Base-by-base conservation (phyloP, 1,140 invertebrate species). In the Anastrepha obliqua region DNA sequence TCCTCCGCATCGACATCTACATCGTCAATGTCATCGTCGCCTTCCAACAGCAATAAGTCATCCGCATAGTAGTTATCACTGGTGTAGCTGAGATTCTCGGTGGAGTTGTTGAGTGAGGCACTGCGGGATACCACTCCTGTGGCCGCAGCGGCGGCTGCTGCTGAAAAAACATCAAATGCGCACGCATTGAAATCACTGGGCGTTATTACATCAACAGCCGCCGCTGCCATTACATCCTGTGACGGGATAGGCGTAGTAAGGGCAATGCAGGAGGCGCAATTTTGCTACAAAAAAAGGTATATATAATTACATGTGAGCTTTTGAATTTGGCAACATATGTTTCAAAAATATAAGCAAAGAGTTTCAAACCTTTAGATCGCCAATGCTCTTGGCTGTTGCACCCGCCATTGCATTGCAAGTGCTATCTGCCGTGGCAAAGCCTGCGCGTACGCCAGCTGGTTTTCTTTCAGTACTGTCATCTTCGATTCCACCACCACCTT, bases 61-160 rank as follows among this genome's bases (percentile, higher is more conserved):
- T 93, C 92, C 29, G 89, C 89, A 81, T 91, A 93, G 65, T 89
- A 93, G 86, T 92, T 93, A 87, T 93, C 92, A 87, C 91, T 93
- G 81, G 88, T 89, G 81, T 91, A 92, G 86, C 91, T 92, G 20
- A 93, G 89, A 78, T 93, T 93, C 87, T 92, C 92, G 15, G 92
- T 92, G 70, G 91, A 92, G 87, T 92, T 92, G 86, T 92, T 92
- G 55, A 92, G 65, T 9, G 86, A 58, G 6, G 64, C 44, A 9
- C 55, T 65, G 2, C 4, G 85, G 6, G 47, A 55, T 51, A 74
- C 42, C 5, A 62, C 55, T 13, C 62, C 39, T 78, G 87, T 20
- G 11, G 65, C 85, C 17, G 58, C 51, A 15, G 65, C 51, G 6
- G 86, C 47, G 8, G 74, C 74, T 81, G 86, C 47, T 20, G 74